Percentiles rank a stretch among this genome's conserved stretches.
Conservation (phyloP, 1,140 invertebrate genomes). For the Phortica variegata region DNA sequence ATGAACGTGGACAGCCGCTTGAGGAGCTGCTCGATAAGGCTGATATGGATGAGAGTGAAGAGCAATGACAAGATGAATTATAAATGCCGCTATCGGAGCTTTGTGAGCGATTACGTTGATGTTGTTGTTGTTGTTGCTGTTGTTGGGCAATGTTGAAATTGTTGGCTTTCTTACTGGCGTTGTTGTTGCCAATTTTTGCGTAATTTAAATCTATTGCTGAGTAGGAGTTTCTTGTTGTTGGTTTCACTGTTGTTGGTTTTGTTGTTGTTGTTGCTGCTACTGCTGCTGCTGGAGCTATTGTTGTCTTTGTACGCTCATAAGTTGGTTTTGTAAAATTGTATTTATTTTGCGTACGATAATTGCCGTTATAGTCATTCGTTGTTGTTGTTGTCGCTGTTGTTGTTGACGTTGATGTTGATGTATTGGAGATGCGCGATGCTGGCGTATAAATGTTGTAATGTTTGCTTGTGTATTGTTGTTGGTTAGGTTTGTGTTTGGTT, state of each 20-base stretch:
- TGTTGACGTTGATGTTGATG: neutral
- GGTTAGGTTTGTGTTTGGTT: neutral
- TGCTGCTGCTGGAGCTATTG: no score
- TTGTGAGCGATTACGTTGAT: constrained; percentile 23
- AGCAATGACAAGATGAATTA: constrained; percentile 52
- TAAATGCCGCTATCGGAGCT: constrained; percentile 52
- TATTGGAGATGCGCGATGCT: constrained; percentile 19
- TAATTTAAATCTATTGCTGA: constrained; percentile 37
- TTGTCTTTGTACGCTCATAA: constrained; percentile 44
- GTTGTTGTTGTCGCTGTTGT: constrained; percentile 19
- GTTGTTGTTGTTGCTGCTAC: constrained; percentile 1
- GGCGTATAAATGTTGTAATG: constrained; percentile 30
- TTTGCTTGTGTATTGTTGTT: constrained; percentile 7
- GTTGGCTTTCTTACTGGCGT: neutral
- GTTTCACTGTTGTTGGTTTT: constrained; percentile 2
- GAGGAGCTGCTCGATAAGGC: constrained; percentile 37
- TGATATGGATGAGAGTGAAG: constrained; percentile 43
- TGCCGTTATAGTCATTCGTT: constrained; percentile 27
- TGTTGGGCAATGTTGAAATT: constrained; percentile 22
- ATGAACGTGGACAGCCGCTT: constrained; percentile 35
- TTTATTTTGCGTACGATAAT: constrained; percentile 42
- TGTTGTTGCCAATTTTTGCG: constrained; percentile 30
- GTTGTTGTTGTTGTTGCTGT: constrained; percentile 12
- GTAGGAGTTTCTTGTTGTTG: constrained; percentile 1
- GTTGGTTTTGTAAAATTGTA: constrained; percentile 46